These are phyloP conservation scores for Tretioscincus oriximinensis DNA, from an alignment of 2,113 vertebrate genomes.

Conservation along the genomic window DNA sequence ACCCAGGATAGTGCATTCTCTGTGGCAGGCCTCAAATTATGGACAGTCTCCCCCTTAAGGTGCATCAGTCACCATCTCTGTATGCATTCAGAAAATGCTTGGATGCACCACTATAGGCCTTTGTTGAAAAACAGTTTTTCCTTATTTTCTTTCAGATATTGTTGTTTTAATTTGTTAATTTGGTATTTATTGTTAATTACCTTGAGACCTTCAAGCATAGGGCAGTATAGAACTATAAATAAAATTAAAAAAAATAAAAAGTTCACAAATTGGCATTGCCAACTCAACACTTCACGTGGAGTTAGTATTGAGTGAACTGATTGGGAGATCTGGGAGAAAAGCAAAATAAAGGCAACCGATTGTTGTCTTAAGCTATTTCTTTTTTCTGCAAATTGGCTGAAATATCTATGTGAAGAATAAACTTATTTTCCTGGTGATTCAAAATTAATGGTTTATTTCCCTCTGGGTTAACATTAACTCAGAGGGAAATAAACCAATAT, in stretches of 20 bases:
- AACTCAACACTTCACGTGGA: neutral
- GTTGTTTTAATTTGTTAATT: too few relatives aligned
- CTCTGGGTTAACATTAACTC: conserved; percentile 38
- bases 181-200: too few relatives aligned
- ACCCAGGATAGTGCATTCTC: too few relatives aligned
- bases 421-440: conserved; percentile 22
- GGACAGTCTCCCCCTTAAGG: too few relatives aligned
- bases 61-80: too few relatives aligned
- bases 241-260: neutral
- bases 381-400: conserved; percentile 24
- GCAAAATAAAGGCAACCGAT: neutral
- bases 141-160: too few relatives aligned
- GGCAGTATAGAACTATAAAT: too few relatives aligned
- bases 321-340: conserved; percentile 17
- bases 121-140: too few relatives aligned
- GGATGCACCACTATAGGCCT: too few relatives aligned
- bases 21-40: too few relatives aligned
- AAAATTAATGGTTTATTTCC: conserved; percentile 33
- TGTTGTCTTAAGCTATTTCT: conserved; percentile 25
- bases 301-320: neutral
- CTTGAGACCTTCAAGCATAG: too few relatives aligned
- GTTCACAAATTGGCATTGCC: neutral
- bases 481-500: conserved; percentile 31
- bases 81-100: too few relatives aligned
- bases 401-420: conserved; percentile 6